These are phyloP conservation scores for Encarsia formosa DNA, from an alignment of 2,888 invertebrate genomes.

Conservation along the genomic window DNA sequence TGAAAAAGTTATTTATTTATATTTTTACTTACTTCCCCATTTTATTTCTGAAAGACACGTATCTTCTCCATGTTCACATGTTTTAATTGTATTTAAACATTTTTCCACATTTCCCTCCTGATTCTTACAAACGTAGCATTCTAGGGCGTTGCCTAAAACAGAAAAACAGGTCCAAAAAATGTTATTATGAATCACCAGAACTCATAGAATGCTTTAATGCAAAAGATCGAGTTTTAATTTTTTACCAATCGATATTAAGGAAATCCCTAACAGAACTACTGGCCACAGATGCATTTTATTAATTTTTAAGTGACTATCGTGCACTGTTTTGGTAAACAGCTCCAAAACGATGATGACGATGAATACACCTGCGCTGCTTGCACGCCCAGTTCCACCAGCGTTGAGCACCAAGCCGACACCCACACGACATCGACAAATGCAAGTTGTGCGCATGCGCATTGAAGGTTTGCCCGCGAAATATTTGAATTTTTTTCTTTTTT, in stretches of 20 bases:
- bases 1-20: too few relatives aligned
- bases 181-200: not conserved
- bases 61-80: constrained; percentile 83
- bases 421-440: too few relatives aligned
- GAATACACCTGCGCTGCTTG: too few relatives aligned
- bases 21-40: constrained; percentile 74
- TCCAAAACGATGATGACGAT: too few relatives aligned
- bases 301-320: too few relatives aligned
- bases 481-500: too few relatives aligned
- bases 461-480: too few relatives aligned
- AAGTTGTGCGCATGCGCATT: too few relatives aligned
- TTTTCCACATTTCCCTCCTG: constrained; percentile 91
- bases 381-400: too few relatives aligned
- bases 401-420: too few relatives aligned
- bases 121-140: constrained; percentile 92
- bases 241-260: constrained; percentile 8
- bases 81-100: constrained; percentile 86
- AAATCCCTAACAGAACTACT: not conserved
- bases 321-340: too few relatives aligned
- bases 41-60: constrained; percentile 83
- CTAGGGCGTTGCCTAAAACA: constrained; percentile 63
- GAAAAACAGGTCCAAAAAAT: not conserved
- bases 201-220: not conserved
- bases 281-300: constrained; percentile 13
- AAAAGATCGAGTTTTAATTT: not conserved